Evolutionary conservation across 64 coral and sea anemone genomes (phyloP).

Genomic region (Porites australiensis): DNA sequence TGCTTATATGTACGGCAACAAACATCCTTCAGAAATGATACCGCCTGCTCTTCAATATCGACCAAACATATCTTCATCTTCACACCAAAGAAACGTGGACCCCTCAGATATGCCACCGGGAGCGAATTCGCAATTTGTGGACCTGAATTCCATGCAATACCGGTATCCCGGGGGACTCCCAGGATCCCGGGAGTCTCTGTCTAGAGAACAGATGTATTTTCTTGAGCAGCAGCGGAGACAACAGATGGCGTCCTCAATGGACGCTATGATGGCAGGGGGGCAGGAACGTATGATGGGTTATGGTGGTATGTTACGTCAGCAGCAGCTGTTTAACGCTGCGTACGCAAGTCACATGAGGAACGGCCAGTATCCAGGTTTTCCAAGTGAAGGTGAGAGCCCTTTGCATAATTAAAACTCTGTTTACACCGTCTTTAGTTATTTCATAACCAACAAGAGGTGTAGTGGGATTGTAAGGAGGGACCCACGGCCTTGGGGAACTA

Average conservation of each 20-base stretch:
- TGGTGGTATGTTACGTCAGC: constrained; percentile 71
- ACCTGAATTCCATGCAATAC: constrained; percentile 68
- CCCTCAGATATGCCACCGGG: neutral
- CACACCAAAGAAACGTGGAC: constrained; percentile 29
- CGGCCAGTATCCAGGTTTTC: constrained; percentile 39
- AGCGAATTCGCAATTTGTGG: constrained; percentile 63
- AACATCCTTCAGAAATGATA: constrained; percentile 47
- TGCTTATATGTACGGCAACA: constrained; percentile 63
- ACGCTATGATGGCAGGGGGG: constrained; percentile 60
- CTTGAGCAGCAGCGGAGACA: constrained; percentile 58
- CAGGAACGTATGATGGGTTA: constrained; percentile 60
- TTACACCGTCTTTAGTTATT: neutral
- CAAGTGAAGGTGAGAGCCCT: constrained; percentile 34
- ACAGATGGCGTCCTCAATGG: constrained; percentile 44
- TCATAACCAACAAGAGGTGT: too few relatives aligned
- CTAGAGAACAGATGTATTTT: constrained; percentile 61
- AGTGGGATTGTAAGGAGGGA: too few relatives aligned
- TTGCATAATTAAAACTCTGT: neutral
- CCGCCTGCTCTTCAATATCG: constrained; percentile 24
- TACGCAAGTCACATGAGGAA: constrained; percentile 74
- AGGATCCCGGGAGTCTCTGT: constrained; percentile 10
- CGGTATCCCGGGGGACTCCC: constrained; percentile 47
- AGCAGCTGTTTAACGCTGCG: constrained; percentile 62
- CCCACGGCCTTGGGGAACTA: too few relatives aligned
- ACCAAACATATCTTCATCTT: constrained; percentile 19